These are phyloP conservation scores for Simalia tracyae DNA, from an alignment of 2,797 vertebrate genomes.

Conservation along the genomic window DNA sequence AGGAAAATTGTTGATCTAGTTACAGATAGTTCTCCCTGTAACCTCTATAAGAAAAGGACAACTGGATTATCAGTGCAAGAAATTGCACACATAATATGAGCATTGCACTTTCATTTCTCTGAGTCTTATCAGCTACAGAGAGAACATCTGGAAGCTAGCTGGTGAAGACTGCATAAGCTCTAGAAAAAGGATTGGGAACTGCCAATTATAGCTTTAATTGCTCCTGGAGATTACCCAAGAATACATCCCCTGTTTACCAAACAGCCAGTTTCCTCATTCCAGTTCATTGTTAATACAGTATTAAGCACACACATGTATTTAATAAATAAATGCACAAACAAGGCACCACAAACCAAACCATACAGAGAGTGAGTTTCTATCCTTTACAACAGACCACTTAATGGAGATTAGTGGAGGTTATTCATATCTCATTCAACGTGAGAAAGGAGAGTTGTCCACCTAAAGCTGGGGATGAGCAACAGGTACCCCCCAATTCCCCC, in stretches of 20 bases:
- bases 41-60: slow-evolving; percentile 34
- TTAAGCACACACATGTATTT: background rate
- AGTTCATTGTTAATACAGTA: background rate
- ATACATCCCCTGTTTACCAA: background rate
- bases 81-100: slow-evolving; percentile 12
- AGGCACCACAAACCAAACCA: background rate
- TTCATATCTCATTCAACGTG: background rate
- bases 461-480: background rate
- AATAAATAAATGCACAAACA: background rate
- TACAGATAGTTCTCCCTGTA: slow-evolving; percentile 5
- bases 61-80: background rate
- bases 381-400: background rate
- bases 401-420: background rate
- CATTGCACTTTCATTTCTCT: slow-evolving; percentile 29
- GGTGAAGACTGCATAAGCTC: background rate
- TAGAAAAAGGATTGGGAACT: slow-evolving; percentile 1
- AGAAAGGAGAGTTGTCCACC: background rate
- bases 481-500: background rate
- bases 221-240: slow-evolving; percentile 1
- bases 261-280: background rate
- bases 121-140: slow-evolving; percentile 17
- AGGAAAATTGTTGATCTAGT: slow-evolving; percentile 4
- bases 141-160: slow-evolving; percentile 1
- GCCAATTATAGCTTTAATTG: slow-evolving; percentile 31
- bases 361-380: background rate